phyloP scores from a whole-genome alignment of 2,797 vertebrate species.

The Prunella strophiata region DNA sequence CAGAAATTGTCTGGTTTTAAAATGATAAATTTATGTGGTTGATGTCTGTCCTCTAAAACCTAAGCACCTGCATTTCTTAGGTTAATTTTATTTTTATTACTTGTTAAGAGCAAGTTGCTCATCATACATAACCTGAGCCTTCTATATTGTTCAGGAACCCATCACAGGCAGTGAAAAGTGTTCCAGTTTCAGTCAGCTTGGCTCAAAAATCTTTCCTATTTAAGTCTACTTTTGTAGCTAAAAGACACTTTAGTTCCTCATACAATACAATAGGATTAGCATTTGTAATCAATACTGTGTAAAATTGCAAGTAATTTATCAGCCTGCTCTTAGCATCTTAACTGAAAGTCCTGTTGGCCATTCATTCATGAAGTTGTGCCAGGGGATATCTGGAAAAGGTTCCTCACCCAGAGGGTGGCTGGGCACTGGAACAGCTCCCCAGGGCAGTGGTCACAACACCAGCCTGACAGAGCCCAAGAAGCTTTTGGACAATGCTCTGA shows the following conservation, averaged over 20 bases:
- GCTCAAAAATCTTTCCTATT: neutral
- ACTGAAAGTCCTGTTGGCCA: neutral
- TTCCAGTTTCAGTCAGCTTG: neutral
- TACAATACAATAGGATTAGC: neutral
- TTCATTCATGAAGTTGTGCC: neutral
- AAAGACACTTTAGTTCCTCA: neutral
- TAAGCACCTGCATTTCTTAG: neutral
- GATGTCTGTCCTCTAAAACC: neutral
- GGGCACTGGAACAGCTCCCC: neutral
- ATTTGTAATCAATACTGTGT: neutral
- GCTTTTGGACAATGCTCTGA: neutral
- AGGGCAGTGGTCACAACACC: neutral
- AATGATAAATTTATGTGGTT: neutral
- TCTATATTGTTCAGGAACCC: neutral
- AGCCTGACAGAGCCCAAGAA: neutral
- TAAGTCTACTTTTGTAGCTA: neutral
- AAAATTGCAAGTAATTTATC: neutral
- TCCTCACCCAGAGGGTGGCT: fast-evolving
- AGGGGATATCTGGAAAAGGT: neutral
- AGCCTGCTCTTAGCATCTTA: neutral
- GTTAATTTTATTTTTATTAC: conserved; percentile 15
- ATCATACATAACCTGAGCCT: neutral
- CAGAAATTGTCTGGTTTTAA: conserved; percentile 1
- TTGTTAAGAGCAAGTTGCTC: neutral
- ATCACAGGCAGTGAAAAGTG: neutral